Percentiles rank a stretch among this genome's conserved stretches.
phyloP scores from a whole-genome alignment of 2,797 vertebrate species.

The Siniperca obscura region DNA sequence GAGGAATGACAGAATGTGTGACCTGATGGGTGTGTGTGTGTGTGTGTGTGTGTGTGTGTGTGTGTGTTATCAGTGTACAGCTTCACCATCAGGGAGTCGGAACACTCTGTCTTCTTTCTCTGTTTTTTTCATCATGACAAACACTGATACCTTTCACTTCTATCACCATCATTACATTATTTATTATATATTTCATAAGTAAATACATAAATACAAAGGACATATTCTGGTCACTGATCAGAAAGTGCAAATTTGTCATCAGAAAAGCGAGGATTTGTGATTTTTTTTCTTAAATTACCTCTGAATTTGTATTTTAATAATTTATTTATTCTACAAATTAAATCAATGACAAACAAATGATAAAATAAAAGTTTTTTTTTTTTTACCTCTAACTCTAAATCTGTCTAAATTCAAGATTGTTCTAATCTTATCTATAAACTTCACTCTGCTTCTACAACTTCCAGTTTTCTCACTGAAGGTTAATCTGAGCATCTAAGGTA shows the following conservation, averaged over 20 bases:
- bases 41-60: neutral
- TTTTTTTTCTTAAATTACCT: neutral
- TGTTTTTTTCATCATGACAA: slow-evolving; percentile 15
- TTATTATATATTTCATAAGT: neutral
- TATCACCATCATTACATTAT: neutral
- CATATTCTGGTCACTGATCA: neutral
- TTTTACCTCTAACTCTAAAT: neutral
- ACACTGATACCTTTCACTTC: neutral
- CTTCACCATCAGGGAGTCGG: slow-evolving; percentile 20
- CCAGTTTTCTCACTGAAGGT: neutral
- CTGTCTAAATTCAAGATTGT: neutral
- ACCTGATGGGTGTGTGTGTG: neutral
- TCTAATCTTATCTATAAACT: neutral
- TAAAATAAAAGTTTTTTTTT: neutral
- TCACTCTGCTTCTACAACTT: neutral
- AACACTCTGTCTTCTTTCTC: slow-evolving; percentile 40
- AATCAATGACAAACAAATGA: neutral
- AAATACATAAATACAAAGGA: neutral
- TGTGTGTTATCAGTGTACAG: slow-evolving; percentile 5
- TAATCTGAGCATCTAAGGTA: neutral
- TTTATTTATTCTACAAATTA: neutral
- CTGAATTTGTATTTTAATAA: neutral
- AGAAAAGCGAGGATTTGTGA: neutral
- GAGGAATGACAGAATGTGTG: neutral
- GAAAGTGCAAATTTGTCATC: neutral